phyloP scores from a whole-genome alignment of 2,888 invertebrate species.

The Xestia ashworthii region DNA sequence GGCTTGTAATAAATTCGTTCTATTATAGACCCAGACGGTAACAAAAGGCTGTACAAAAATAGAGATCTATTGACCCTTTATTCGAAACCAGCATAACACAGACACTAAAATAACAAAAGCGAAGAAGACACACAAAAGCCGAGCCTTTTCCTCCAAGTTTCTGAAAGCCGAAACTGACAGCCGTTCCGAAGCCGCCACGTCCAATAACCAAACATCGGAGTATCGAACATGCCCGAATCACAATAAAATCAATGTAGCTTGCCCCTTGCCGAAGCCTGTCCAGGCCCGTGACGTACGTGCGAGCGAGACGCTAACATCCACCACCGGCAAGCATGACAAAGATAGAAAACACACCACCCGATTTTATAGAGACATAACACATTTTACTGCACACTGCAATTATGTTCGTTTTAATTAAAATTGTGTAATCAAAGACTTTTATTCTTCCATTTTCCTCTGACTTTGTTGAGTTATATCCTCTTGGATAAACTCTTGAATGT shows the following conservation, averaged over 20 bases:
- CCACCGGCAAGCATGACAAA: constrained; percentile 52
- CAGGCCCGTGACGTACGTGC: constrained; percentile 67
- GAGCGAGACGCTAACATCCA: constrained; percentile 61
- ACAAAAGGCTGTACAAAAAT: constrained; percentile 41
- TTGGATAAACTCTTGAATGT: constrained; percentile 31
- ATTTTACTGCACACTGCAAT: constrained; percentile 73
- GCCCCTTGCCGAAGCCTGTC: constrained; percentile 72
- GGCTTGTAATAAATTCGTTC: constrained; percentile 40
- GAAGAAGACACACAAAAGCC: constrained; percentile 37
- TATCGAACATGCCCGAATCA: constrained; percentile 62
- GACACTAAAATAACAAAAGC: constrained; percentile 45
- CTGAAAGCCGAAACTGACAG: constrained; percentile 46
- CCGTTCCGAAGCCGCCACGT: constrained; percentile 30
- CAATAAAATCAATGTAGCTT: constrained; percentile 80
- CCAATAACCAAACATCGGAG: constrained; percentile 61
- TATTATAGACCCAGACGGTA: constrained; percentile 34
- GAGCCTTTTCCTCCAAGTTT: constrained; percentile 40
- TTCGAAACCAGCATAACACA: constrained; percentile 27
- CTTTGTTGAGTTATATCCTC: constrained; percentile 41
- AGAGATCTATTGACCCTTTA: constrained; percentile 35
- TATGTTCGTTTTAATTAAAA: constrained; percentile 74
- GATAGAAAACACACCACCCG: constrained; percentile 59
- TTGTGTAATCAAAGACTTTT: constrained; percentile 57
- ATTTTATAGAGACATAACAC: constrained; percentile 75
- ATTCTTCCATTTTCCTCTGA: constrained; percentile 48